phyloP scores from a whole-genome alignment of 2,888 invertebrate species.

The Tortricodes alternella region DNA sequence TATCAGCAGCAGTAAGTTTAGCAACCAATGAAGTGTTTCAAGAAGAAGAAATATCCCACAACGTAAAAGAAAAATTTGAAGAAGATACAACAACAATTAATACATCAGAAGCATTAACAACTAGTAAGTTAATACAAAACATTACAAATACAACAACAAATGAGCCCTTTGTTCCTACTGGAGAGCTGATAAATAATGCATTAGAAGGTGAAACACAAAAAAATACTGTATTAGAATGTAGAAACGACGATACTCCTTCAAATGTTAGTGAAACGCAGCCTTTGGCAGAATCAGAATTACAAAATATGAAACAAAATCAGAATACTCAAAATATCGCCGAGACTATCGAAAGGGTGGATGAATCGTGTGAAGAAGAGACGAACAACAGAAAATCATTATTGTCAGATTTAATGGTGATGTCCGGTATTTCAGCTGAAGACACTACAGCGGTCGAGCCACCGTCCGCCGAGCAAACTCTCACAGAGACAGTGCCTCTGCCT shows the following conservation, averaged over 20 bases:
- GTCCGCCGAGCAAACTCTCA: constrained; percentile 16
- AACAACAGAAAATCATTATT: constrained; percentile 58
- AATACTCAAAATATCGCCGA: not conserved
- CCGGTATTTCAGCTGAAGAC: constrained; percentile 70
- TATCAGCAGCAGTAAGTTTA: not conserved
- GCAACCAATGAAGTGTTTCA: constrained; percentile 5
- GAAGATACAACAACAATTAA: not conserved
- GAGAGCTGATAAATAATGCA: not conserved
- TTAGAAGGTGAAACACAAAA: too few relatives aligned
- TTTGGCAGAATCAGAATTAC: not conserved
- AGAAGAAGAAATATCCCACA: not conserved
- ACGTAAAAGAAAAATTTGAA: not conserved
- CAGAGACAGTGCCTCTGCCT: not conserved
- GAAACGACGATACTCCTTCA: not conserved
- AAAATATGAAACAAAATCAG: not conserved
- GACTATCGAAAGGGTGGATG: not conserved
- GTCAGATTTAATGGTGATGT: constrained; percentile 77
- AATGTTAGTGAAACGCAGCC: not conserved
- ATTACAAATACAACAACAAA: not conserved
- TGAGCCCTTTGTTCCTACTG: not conserved
- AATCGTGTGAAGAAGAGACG: not conserved
- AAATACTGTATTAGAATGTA: too few relatives aligned
- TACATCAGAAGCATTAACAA: not conserved
- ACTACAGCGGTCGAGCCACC: constrained; percentile 33
- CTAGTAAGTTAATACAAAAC: not conserved